Evolutionary conservation across 1,140 invertebrate genomes (phyloP).

Genomic region (Eueides isabella): DNA sequence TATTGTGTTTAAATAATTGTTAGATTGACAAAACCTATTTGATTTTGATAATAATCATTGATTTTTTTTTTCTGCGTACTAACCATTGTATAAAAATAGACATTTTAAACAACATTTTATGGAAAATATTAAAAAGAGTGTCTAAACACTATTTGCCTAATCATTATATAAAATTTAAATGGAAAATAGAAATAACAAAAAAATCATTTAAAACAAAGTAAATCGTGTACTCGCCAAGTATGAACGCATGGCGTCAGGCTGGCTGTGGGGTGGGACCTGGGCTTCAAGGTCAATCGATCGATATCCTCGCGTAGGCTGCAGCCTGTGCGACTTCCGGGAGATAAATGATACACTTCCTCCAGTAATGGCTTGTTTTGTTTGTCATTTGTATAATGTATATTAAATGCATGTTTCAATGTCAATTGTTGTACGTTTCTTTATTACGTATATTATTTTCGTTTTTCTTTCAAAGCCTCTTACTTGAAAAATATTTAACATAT

Average conservation of each 20-base stretch:
- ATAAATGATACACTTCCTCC: slow-evolving; percentile 32
- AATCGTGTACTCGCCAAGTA: slow-evolving; percentile 25
- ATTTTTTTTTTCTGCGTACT: no score
- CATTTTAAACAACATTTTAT: no score
- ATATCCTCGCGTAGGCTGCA: slow-evolving; percentile 42
- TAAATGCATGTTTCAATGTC: not conserved
- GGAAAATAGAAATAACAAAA: no score
- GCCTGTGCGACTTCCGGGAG: slow-evolving; percentile 41
- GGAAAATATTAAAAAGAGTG: no score
- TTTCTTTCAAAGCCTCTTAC: no score
- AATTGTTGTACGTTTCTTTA: not conserved
- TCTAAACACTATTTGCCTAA: no score
- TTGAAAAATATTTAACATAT: no score
- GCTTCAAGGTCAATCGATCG: slow-evolving; percentile 58
- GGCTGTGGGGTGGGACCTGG: slow-evolving; percentile 50
- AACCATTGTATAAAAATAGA: no score
- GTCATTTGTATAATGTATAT: not conserved
- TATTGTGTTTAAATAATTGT: no score
- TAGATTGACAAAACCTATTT: no score
- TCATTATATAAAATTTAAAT: no score
- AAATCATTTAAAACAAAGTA: not conserved
- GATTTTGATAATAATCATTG: no score
- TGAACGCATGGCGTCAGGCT: slow-evolving; percentile 31
- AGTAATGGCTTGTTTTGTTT: not conserved
- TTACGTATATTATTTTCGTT: not conserved